A percentile compares a stretch with the other conserved stretches of the same genome.
Conservation (phyloP, 35 echinoderm and acorn worm genomes). For the Ophioderma brevispina region DNA sequence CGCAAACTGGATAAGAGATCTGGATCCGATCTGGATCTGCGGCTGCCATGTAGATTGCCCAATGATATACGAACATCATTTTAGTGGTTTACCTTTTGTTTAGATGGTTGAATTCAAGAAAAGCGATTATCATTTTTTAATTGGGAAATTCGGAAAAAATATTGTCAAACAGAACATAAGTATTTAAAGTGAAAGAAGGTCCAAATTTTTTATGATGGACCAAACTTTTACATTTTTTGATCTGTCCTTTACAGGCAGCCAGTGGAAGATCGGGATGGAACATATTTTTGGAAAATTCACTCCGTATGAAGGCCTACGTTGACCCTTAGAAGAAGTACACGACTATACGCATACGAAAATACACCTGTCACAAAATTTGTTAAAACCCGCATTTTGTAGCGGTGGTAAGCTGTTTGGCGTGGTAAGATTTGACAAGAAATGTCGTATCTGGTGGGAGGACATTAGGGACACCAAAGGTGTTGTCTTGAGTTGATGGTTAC, state of each 20-base stretch:
- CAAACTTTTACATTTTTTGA: too few species aligned
- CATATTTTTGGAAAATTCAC: neutral
- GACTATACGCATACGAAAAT: neutral
- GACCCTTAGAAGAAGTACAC: neutral
- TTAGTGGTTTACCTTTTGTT: too few species aligned
- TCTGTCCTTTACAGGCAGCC: neutral
- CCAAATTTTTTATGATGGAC: too few species aligned
- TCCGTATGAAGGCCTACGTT: neutral
- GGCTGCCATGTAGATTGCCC: too few species aligned
- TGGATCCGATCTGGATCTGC: too few species aligned
- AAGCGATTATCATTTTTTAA: too few species aligned
- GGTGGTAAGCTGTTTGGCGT: neutral
- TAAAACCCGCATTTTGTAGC: neutral
- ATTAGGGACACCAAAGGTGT: neutral
- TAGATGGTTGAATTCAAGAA: too few species aligned
- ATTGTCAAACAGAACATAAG: too few species aligned
- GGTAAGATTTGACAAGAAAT: neutral
- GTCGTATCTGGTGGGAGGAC: slow-evolving; percentile 2
- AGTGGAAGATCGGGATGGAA: neutral
- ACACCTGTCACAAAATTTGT: neutral
- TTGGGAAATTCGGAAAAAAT: too few species aligned
- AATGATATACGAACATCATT: too few species aligned
- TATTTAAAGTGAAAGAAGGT: too few species aligned
- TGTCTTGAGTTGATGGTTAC: neutral
- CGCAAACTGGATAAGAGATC: too few species aligned